phyloP scores from a whole-genome alignment of 2,113 vertebrate genomes.

The Chunga burmeisteri region DNA sequence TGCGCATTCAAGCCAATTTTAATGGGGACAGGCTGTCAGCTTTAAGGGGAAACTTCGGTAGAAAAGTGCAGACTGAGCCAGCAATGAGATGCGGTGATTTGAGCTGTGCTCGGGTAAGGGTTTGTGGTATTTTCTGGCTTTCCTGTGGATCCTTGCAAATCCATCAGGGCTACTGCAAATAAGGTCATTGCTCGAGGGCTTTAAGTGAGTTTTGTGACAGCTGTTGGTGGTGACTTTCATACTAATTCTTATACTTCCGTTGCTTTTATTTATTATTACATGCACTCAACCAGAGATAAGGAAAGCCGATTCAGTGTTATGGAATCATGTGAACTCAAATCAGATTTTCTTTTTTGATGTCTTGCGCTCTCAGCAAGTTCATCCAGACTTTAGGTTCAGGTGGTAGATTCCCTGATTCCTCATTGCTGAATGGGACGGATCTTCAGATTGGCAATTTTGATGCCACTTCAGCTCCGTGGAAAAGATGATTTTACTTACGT shows the following conservation, averaged over 20 bases:
- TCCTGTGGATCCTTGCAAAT: not conserved
- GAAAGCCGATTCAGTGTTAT: not conserved
- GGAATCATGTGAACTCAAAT: not conserved
- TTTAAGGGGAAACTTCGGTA: accelerated
- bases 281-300: not conserved
- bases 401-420: not conserved
- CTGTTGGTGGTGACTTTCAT: not conserved
- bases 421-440: not conserved
- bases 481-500: not conserved
- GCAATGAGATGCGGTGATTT: not conserved
- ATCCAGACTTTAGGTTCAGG: not conserved
- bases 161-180: not conserved
- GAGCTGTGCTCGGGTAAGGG: accelerated
- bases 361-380: not conserved
- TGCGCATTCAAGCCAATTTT: accelerated
- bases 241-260: not conserved
- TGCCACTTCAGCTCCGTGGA: not conserved
- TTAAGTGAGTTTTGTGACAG: not conserved
- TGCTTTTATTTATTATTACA: not conserved
- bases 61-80: not conserved
- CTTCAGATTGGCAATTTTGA: not conserved
- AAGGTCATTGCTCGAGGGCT: accelerated
- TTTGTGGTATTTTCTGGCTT: not conserved
- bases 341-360: not conserved
- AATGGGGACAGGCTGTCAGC: accelerated